Base-by-base conservation (phyloP, 2,797 vertebrate species). In the Squalus acanthias region DNA sequence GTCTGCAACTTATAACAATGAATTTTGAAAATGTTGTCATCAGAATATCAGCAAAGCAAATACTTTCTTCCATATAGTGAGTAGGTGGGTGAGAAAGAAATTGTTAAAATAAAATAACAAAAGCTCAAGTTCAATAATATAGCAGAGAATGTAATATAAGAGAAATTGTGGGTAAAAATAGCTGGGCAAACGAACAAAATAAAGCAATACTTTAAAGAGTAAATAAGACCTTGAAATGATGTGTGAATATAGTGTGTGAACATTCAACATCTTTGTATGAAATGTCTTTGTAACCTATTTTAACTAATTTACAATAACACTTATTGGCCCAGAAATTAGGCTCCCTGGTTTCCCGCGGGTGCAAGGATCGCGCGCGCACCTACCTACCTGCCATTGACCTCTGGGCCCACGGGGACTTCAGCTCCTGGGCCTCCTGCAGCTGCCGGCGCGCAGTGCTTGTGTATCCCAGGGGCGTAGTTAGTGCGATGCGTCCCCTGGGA, bases 191-290 rank as follows among this genome's bases (percentile, higher is more conserved):
- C 46, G 17, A 85, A 46, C 79, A 85, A 46, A 46, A 46, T 39
- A 82, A 15, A 82, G 5, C 76, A 46, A 46, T 76, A 85, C 15
- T 85, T 46, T 46, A 85, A 46, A 1, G 79, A 85, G 15, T 85
- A 85, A 46, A 20, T 46, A 46, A 46, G 17, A 85, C 17, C 79
- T 50, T 85, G 79, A 85, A 26, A 60, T 89, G 57, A 3, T 89
- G 9, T 89, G 53, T 26, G 39, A 17, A 72, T 17, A 26, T 72
- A 97, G 2, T 57, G 53, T 97, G 97, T 97, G 97, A 98, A 98
- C 39, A 93, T 20, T 39, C 8, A 67, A 67, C 8, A 65, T 65
- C 6, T 67, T 46, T 69, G 57, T 63, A 15, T 1, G 29, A 91
- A 60, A 33, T 4, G 33, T 57, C 91, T 67, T 93, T 24, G 13